A percentile compares a stretch with the other conserved stretches of the same genome.
phyloP scores from a whole-genome alignment of 2,888 invertebrate species.

The Bibio marci region DNA sequence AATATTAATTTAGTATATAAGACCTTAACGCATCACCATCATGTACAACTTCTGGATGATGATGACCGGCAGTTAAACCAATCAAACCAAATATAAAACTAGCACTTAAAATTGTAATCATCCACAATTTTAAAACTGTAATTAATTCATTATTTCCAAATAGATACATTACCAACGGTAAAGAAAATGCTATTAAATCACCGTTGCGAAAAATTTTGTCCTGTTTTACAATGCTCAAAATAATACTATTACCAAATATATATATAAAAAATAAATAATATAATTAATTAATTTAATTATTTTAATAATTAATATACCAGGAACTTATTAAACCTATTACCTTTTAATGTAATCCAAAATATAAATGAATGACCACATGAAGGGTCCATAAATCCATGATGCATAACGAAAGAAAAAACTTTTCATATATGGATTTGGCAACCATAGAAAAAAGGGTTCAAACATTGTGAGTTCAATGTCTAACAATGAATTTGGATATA shows the following conservation, averaged over 20 bases:
- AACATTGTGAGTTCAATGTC: constrained; percentile 53
- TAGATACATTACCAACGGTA: constrained; percentile 30
- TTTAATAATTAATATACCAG: background rate
- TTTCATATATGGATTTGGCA: constrained; percentile 38
- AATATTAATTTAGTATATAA: too few species aligned
- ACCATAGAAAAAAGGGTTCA: constrained; percentile 49
- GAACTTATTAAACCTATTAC: constrained; percentile 8
- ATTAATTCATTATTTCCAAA: constrained; percentile 17
- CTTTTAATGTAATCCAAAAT: constrained; percentile 18
- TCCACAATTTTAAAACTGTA: constrained; percentile 30
- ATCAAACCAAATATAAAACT: constrained; percentile 45
- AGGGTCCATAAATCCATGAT: constrained; percentile 34
- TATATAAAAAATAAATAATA: background rate
- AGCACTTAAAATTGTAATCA: constrained; percentile 33
- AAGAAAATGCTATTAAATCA: constrained; percentile 27
- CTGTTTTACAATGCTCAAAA: too few species aligned
- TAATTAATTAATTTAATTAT: background rate
- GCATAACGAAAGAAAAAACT: constrained; percentile 32
- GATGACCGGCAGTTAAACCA: constrained; percentile 59
- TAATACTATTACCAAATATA: too few species aligned
- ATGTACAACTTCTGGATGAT: constrained; percentile 62
- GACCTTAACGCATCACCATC: constrained; percentile 56
- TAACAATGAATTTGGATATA: constrained; percentile 57
- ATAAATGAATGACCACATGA: constrained; percentile 20
- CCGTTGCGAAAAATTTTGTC: constrained; percentile 17